Conservation (phyloP, 92 coral and sea anemone genomes). For the Porites divaricata region DNA sequence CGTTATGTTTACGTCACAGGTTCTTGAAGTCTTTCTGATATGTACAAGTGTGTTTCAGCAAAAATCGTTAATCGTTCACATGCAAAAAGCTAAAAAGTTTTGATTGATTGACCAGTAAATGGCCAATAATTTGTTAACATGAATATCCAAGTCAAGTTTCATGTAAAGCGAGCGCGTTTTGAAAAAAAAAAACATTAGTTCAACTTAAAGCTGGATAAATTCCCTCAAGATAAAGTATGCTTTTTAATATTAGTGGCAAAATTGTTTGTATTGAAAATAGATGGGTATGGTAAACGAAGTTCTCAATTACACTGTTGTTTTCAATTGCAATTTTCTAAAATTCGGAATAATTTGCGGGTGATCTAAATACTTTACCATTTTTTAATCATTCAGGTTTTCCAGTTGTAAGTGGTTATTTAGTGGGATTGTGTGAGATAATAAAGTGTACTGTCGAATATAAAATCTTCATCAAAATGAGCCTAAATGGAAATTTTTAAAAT, state of each 20-base stretch:
- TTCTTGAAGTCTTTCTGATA: background rate
- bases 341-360: background rate
- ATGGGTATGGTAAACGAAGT: background rate
- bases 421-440: background rate
- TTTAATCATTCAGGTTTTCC: background rate
- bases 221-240: background rate
- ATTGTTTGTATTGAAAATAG: constrained; percentile 23
- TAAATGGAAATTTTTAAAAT: background rate
- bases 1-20: constrained; percentile 1
- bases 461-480: background rate
- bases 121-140: too few relatives aligned
- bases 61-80: too few relatives aligned
- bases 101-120: too few relatives aligned
- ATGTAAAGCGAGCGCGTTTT: too few relatives aligned
- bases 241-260: background rate
- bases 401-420: background rate
- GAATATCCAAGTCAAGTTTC: too few relatives aligned
- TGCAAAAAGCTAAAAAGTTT: background rate
- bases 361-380: background rate
- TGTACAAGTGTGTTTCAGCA: background rate
- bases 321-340: background rate
- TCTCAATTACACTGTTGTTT: background rate
- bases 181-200: background rate
- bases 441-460: constrained; percentile 15
- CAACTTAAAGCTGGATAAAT: background rate